Evolutionary conservation across 2,797 vertebrate species (phyloP).

Genomic region (Hippocampus kuda): DNA sequence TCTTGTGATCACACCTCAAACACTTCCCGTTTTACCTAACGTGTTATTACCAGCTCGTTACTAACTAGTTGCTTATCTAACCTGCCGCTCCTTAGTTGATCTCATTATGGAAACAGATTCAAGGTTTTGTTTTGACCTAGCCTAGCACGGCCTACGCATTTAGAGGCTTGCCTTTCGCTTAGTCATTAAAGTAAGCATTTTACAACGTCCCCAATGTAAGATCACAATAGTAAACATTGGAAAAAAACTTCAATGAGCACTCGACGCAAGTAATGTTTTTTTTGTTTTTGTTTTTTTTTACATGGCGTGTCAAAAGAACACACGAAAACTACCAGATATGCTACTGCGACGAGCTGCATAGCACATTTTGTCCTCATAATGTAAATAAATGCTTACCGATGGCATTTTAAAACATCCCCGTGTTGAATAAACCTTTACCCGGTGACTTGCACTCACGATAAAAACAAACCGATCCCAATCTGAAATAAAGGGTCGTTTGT

Average conservation of each 20-base stretch:
- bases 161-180: constrained; percentile 37
- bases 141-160: constrained; percentile 44
- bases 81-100: neutral
- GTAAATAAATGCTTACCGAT: neutral
- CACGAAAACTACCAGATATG: neutral
- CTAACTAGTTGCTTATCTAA: neutral
- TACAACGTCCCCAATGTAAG: neutral
- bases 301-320: neutral
- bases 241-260: neutral
- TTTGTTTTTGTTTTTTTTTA: neutral
- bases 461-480: neutral
- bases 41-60: neutral
- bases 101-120: neutral
- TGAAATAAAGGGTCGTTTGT: constrained; percentile 21
- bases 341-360: constrained; percentile 20
- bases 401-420: neutral
- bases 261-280: neutral
- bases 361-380: constrained; percentile 21
- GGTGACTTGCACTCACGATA: neutral
- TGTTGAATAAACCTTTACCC: constrained; percentile 20
- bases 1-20: too few relatives aligned
- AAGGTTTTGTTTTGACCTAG: constrained; percentile 33
- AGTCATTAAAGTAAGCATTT: constrained; percentile 11
- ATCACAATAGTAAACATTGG: neutral
- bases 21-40: neutral